Conservation (phyloP, 1,140 invertebrate genomes). For the Berghia stephanieae region DNA sequence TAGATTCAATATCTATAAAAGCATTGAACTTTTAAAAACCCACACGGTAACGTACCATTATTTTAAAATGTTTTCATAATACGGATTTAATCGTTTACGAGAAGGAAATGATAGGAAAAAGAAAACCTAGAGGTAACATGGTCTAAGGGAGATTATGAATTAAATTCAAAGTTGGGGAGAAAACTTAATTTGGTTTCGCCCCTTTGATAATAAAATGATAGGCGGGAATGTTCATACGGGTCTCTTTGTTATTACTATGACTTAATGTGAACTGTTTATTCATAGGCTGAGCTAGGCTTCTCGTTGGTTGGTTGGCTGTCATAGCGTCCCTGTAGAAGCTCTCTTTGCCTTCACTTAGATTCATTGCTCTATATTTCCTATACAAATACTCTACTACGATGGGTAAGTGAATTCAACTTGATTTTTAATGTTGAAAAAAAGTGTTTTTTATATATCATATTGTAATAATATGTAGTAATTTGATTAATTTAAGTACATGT, state of each 20-base stretch:
- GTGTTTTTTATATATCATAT: constrained; percentile 23
- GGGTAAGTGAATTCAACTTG: constrained; percentile 33
- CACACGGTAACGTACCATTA: too few relatives aligned
- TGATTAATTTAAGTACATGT: constrained; percentile 12
- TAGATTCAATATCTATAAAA: too few relatives aligned
- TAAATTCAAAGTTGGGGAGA: too few relatives aligned
- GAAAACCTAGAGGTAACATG: too few relatives aligned
- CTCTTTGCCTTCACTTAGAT: constrained; percentile 26
- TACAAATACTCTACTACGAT: constrained; percentile 37
- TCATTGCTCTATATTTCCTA: constrained; percentile 21
- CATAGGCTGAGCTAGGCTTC: constrained; percentile 13
- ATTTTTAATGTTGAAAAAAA: constrained; percentile 33
- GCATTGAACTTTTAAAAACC: too few relatives aligned
- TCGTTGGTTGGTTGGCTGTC: constrained; percentile 32
- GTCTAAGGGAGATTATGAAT: too few relatives aligned
- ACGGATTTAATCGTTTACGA: too few relatives aligned
- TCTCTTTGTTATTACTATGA: constrained; percentile 38
- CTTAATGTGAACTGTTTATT: constrained; percentile 41
- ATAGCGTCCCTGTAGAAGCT: constrained; percentile 35
- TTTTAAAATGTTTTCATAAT: too few relatives aligned
- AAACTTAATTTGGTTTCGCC: too few relatives aligned
- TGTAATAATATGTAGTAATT: constrained; percentile 14
- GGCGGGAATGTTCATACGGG: constrained; percentile 39
- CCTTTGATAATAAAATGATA: constrained; percentile 15
- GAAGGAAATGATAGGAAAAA: too few relatives aligned